Percentiles rank a stretch among this genome's conserved stretches.
phyloP scores from a whole-genome alignment of 1,140 invertebrate species.

The Spodoptera litura region DNA sequence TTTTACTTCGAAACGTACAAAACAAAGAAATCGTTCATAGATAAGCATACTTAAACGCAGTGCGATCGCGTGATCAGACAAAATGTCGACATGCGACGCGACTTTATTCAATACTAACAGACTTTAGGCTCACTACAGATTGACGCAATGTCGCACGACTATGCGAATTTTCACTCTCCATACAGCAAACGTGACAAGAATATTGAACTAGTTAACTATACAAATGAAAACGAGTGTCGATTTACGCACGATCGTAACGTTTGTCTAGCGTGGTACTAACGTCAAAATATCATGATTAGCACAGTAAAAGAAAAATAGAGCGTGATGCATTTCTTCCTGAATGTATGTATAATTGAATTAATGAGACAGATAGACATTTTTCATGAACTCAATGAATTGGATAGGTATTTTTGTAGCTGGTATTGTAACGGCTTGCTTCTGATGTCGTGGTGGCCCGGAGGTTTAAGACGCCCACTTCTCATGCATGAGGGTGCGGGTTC shows the following conservation, averaged over 20 bases:
- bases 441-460: no score
- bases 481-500: no score
- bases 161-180: neutral
- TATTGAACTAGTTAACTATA: no score
- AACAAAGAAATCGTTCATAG: constrained; percentile 22
- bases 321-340: constrained; percentile 24
- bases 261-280: neutral
- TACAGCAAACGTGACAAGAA: neutral
- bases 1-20: neutral
- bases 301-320: constrained; percentile 8
- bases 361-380: neutral
- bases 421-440: no score
- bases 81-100: neutral
- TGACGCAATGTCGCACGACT: neutral
- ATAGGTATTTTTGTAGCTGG: no score
- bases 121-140: constrained; percentile 2
- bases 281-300: constrained; percentile 32
- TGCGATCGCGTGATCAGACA: constrained; percentile 14
- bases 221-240: no score
- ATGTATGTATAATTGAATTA: constrained; percentile 24
- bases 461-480: no score
- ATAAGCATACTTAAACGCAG: constrained; percentile 12
- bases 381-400: no score
- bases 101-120: constrained; percentile 12
- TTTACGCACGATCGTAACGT: neutral